Evolutionary conservation across 2,888 invertebrate genomes (phyloP), one percentile per base, ranked within the genome.

Genomic region (Chrysomela aeneicollis): DNA sequence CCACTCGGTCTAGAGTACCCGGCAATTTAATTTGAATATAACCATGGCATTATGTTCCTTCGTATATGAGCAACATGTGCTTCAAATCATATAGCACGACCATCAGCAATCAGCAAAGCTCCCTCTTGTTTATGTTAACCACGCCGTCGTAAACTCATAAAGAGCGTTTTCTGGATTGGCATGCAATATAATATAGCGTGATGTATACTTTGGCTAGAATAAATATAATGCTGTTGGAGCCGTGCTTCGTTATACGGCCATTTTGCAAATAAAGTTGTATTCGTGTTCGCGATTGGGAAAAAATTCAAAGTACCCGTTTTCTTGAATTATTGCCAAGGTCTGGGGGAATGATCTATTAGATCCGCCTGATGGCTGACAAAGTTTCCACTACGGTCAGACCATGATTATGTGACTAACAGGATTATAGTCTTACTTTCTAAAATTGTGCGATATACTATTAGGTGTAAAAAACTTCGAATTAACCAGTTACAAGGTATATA

Each of bases 61-160:
- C 67, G 52, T 59, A 53, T 61, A 49, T 54, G 10, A 62, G 74
- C 74, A 77, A 77, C 78, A 78, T 78, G 76, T 78, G 78, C 77
- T 76, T 76, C 77, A 76, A 78, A 78, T 78, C 78, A 78, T 78
- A 78, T 73, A 76, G 71, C 76, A 75, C 76, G 75, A 68, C 71
- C 72, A 71, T 63, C 73, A 42, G 68, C 72, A 73, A 72, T 76
- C 76, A 73, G 72, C 74, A 67, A 74, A 74, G 74, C 77, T 75
- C 74, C 75, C 73, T 76, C 77, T 78, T 76, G 77, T 77, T 76
- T 75, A 74, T 75, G 74, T 72, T 73, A 72, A 74, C 71, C 73
- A 72, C 68, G 70, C 73, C 74, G 71, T 74, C 75, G 71, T 75
- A 76, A 76, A 74, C 69, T 73, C 75, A 72, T 75, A 76, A 76